These are phyloP conservation scores for Petrocephalus microphthalmus DNA, from an alignment of 2,113 vertebrate species.

Conservation along the genomic window DNA sequence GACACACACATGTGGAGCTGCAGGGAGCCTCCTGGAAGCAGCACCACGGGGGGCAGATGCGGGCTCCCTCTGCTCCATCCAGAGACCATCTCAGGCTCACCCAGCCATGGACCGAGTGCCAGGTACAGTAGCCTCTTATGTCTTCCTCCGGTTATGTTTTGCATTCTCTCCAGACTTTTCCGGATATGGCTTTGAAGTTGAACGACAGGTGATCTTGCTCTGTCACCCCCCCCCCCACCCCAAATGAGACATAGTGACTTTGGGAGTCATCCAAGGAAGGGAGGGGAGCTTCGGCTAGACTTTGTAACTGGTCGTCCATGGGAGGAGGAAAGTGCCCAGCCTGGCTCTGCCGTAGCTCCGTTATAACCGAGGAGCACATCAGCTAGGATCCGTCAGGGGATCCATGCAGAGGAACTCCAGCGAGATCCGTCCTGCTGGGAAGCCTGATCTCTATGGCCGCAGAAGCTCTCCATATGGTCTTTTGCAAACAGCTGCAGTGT, in stretches of 20 bases:
- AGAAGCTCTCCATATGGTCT: neutral
- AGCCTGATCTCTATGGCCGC: neutral
- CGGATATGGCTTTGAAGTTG: neutral
- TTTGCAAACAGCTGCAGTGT: neutral
- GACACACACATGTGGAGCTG: slow-evolving; percentile 12
- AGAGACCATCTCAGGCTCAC: slow-evolving; percentile 10
- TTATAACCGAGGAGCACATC: neutral
- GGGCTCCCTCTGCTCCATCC: slow-evolving; percentile 25
- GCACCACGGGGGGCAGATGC: neutral
- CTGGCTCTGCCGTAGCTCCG: neutral
- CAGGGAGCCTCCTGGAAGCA: neutral
- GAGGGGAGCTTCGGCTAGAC: neutral
- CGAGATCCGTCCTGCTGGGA: neutral
- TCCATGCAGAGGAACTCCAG: neutral
- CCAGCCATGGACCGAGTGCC: slow-evolving; percentile 35
- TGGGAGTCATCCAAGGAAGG: neutral
- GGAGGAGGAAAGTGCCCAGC: neutral
- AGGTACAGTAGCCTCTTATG: slow-evolving; percentile 29
- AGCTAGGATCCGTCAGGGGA: neutral
- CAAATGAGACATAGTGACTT: neutral
- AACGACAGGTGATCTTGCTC: neutral
- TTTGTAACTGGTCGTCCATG: neutral
- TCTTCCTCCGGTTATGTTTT: neutral
- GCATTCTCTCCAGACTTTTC: neutral
- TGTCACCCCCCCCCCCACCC: neutral